Evolutionary conservation across 2,888 invertebrate species (phyloP).

Genomic region (Pteria penguin): DNA sequence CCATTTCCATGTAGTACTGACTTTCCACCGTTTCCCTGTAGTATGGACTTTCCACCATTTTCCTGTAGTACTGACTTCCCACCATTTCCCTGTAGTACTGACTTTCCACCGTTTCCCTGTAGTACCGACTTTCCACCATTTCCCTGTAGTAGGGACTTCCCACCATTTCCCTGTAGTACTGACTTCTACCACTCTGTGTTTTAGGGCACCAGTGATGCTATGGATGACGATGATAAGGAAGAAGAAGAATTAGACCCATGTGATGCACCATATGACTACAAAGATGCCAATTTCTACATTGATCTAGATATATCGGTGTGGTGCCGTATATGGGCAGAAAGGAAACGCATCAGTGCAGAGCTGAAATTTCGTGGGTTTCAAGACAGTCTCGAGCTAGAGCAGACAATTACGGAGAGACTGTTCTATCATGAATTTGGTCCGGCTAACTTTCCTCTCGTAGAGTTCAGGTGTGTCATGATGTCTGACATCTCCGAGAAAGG

Average conservation of each 20-base stretch:
- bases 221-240: slow-evolving; percentile 9
- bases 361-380: slow-evolving; percentile 34
- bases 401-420: slow-evolving; percentile 36
- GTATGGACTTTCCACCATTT: too few species aligned
- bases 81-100: too few species aligned
- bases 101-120: too few species aligned
- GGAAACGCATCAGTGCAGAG: slow-evolving; percentile 53
- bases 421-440: slow-evolving; percentile 36
- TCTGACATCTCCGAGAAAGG: slow-evolving; percentile 23
- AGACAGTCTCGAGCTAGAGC: slow-evolving; percentile 36
- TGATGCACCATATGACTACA: slow-evolving; percentile 13
- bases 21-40: too few species aligned
- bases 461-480: slow-evolving; percentile 33
- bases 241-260: slow-evolving; percentile 37
- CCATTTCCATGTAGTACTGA: too few species aligned
- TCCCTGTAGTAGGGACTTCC: too few species aligned
- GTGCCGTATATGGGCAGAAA: slow-evolving; percentile 61
- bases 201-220: neutral
- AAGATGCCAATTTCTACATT: slow-evolving; percentile 30
- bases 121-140: too few species aligned
- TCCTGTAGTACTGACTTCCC: too few species aligned
- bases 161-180: too few species aligned
- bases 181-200: too few species aligned
- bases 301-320: slow-evolving; percentile 50
- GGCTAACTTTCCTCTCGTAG: slow-evolving; percentile 13